Conservation (phyloP, 2,888 invertebrate genomes). For the Diplazon laetatorius region DNA sequence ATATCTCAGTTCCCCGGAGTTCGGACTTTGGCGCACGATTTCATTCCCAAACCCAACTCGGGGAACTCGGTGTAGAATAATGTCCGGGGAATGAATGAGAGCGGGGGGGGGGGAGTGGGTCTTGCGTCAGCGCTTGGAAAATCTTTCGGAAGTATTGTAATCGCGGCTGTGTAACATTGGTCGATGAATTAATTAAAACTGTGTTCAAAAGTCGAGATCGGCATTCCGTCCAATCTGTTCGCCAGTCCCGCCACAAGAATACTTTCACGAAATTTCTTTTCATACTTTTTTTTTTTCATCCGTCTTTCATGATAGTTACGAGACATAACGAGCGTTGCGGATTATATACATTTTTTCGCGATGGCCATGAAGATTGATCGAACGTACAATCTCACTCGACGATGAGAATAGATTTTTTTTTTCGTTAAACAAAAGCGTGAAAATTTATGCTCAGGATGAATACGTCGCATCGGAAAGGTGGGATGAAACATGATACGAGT, state of each 20-base stretch:
- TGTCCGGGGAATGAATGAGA: not conserved
- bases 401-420: not conserved
- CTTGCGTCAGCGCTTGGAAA: not conserved
- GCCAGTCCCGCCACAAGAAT: not conserved
- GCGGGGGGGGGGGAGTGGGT: not conserved
- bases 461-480: too few species aligned
- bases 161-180: slow-evolving; percentile 16
- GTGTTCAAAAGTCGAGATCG: slow-evolving; percentile 6
- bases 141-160: slow-evolving; percentile 13
- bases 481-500: too few species aligned
- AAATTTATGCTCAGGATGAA: not conserved
- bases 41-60: slow-evolving; percentile 30
- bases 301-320: not conserved
- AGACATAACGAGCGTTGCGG: not conserved
- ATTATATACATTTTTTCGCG: not conserved
- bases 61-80: not conserved
- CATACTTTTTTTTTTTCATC: not conserved
- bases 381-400: not conserved
- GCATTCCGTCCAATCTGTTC: too few species aligned
- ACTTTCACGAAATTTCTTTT: not conserved
- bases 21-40: slow-evolving; percentile 20
- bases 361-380: not conserved
- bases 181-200: slow-evolving; percentile 43
- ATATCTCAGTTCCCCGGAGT: not conserved
- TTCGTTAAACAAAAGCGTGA: not conserved